Evolutionary conservation across 37 sponge, comb jelly and placozoan species (phyloP).

Genomic region (Beroe forskalii): DNA sequence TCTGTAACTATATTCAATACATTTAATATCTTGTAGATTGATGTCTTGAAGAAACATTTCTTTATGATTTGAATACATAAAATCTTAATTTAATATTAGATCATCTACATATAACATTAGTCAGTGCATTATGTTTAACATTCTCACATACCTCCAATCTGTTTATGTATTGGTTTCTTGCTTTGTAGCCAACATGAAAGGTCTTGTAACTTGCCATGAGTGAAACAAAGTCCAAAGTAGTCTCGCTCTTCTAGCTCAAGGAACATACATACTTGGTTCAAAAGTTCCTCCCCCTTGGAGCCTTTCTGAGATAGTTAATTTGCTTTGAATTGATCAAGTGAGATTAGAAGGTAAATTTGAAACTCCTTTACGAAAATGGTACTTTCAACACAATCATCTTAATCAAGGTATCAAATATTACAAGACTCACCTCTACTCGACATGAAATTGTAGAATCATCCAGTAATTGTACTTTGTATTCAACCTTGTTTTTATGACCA

Average conservation of each 20-base stretch:
- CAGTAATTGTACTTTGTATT: conserved; percentile 55
- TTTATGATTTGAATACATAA: no score
- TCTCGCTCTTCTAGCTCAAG: conserved; percentile 34
- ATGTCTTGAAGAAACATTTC: no score
- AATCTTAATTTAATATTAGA: no score
- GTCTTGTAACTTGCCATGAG: conserved; percentile 13
- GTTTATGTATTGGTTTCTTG: conserved; percentile 53
- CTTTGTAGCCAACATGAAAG: conserved; percentile 55
- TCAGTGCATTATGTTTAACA: no score
- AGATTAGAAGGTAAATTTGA: not conserved
- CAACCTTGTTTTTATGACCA: conserved; percentile 39
- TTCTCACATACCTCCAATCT: conserved; percentile 63
- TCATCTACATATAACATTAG: no score
- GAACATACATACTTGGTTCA: conserved; percentile 57
- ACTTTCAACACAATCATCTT: no score
- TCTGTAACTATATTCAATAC: no score
- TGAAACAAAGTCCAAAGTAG: conserved; percentile 19
- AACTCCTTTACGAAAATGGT: no score
- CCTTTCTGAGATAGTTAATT: no score
- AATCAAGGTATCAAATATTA: no score
- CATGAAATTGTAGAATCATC: conserved; percentile 46
- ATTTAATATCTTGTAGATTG: no score
- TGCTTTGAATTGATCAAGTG: no score
- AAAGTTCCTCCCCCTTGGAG: conserved; percentile 26
- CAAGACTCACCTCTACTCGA: conserved; percentile 50